phyloP scores from a whole-genome alignment of 2,888 invertebrate genomes.

The Ophion obscuratus region DNA sequence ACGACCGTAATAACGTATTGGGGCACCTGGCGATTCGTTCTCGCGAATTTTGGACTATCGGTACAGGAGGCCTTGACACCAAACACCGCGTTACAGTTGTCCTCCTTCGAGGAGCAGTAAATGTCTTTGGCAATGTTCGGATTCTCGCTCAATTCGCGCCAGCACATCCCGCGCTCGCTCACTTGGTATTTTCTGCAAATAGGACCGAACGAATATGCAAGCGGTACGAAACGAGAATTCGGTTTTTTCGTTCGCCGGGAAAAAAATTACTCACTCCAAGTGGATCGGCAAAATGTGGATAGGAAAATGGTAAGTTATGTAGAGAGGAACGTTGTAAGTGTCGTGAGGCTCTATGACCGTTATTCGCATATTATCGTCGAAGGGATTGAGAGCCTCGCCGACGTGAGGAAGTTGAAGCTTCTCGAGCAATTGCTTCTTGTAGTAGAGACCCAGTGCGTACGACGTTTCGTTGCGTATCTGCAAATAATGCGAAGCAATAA shows the following conservation, averaged over 20 bases:
- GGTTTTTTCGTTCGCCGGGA: background rate
- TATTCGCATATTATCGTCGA: slow-evolving; percentile 90
- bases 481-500: slow-evolving; percentile 64
- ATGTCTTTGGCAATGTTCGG: slow-evolving; percentile 88
- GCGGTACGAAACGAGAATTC: background rate
- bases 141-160: slow-evolving; percentile 90
- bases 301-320: slow-evolving; percentile 92
- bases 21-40: slow-evolving; percentile 85
- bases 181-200: slow-evolving; percentile 88
- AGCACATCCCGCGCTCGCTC: slow-evolving; percentile 91
- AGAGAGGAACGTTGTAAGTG: slow-evolving; percentile 90
- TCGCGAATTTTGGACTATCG: slow-evolving; percentile 72
- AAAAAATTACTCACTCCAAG: slow-evolving; percentile 87
- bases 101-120: slow-evolving; percentile 88
- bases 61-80: slow-evolving; percentile 86
- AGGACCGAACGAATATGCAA: background rate
- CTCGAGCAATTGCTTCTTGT: slow-evolving; percentile 89
- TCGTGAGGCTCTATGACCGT: slow-evolving; percentile 91
- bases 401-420: slow-evolving; percentile 87
- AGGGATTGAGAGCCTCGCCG: slow-evolving; percentile 90
- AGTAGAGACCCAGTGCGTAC: slow-evolving; percentile 90
- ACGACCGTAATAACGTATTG: slow-evolving; percentile 90
- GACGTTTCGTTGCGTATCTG: slow-evolving; percentile 92
- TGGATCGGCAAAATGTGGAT: slow-evolving; percentile 90
- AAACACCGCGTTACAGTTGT: slow-evolving; percentile 86